Conservation (phyloP, 2,113 vertebrate species). For the Cygnus atratus region DNA sequence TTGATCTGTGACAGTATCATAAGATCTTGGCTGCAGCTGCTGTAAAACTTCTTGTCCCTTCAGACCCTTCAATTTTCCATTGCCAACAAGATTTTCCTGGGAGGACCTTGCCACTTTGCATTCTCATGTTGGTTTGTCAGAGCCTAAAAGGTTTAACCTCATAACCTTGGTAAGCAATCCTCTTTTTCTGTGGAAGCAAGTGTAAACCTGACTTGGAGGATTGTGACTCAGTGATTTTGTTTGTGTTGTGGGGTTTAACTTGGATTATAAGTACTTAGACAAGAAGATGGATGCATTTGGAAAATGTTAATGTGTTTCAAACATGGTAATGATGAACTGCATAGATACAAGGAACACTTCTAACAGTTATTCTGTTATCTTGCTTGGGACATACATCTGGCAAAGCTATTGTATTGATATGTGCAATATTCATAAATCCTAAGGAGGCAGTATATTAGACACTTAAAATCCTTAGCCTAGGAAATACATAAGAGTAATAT, state of each 20-base stretch:
- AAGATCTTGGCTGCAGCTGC: not conserved
- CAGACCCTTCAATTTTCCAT: not conserved
- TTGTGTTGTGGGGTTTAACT: not conserved
- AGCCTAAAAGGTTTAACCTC: not conserved
- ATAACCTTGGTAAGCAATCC: not conserved
- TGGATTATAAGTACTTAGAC: not conserved
- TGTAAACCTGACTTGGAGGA: not conserved
- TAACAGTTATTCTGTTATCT: not conserved
- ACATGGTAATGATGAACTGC: not conserved
- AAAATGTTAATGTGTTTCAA: not conserved
- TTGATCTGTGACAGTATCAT: not conserved
- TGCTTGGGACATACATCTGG: not conserved
- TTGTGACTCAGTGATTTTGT: not conserved
- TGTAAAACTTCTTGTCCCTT: not conserved
- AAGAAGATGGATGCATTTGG: not conserved
- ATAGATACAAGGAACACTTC: not conserved
- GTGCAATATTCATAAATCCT: not conserved
- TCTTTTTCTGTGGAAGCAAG: not conserved
- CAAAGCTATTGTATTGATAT: not conserved
- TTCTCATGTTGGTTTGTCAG: not conserved
- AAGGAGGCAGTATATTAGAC: not conserved
- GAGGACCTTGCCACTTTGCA: not conserved
- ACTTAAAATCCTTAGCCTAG: not conserved
- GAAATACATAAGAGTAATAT: not conserved
- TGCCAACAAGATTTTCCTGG: not conserved